Evolutionary conservation across 2,113 vertebrate genomes (phyloP), one percentile per base, ranked within the genome.

Genomic region (Xyliphius kryptos): DNA sequence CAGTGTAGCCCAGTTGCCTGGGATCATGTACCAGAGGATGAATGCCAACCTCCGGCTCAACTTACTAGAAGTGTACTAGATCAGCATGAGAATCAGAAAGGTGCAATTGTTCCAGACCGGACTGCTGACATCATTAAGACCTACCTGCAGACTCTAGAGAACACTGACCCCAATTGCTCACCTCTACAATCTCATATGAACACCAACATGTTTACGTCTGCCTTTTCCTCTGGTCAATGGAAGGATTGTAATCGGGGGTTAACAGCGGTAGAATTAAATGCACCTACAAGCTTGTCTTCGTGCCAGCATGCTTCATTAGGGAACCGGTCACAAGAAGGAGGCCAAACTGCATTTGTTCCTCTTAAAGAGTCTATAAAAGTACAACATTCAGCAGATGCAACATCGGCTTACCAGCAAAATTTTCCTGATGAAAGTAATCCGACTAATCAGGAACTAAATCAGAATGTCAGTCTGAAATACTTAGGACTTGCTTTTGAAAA

Each of bases 101-200:
- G 68, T 16, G n/a, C n/a, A n/a, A 69, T 52, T n/a, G 11, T 38
- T 2, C 17, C 53, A 0, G 57, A 75, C 64, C 74, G 83, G 51
- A 63, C 79, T 56, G 85, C 77, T 56, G 79, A 76, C 59, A 84
- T 88, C 6, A 71, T 92, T 57, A 81, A 89, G 50, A 79, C 72
- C 67, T 91, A 90, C 65, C 80, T 93, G 32, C 79, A 79, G 72
- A 86, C 85, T 9, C 68, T 93, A 69, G 85, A 89, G 69, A 76
- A 46, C 19, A 78, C 77, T 37, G 70, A 58, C 26, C 49, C 52
- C 32, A 38, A 15, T 17, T 66, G 68, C 70, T 66, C 56, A 37
- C 71, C 52, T 36, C 46, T 32, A 5, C 16, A 7, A n/a, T 10
- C 48, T 54, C 17, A 50, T 2, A 17, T 15, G 12, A 17, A 41